Conservation (phyloP, 2,797 vertebrate species). For the Basileuterus tristriatus region DNA sequence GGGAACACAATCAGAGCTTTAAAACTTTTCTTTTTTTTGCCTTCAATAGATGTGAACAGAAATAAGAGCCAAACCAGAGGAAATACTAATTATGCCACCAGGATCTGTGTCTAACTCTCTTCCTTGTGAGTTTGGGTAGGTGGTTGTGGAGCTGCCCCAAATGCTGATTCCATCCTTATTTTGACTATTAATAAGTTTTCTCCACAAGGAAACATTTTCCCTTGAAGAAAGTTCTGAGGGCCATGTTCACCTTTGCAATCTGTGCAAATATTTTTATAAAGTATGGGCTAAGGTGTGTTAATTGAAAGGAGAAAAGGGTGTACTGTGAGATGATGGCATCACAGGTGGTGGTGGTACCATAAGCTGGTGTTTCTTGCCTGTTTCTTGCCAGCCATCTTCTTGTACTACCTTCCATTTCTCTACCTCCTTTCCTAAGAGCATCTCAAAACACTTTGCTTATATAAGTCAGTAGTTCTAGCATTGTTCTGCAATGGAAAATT, state of each 20-base stretch:
- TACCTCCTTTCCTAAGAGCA: not conserved
- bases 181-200: constrained; percentile 1
- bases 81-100: constrained; percentile 35
- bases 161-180: not conserved
- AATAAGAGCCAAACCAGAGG: not conserved
- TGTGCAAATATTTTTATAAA: not conserved
- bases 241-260: not conserved
- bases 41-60: not conserved
- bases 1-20: not conserved
- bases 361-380: not conserved
- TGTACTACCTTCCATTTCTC: not conserved
- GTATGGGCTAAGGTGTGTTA: not conserved
- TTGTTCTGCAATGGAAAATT: not conserved
- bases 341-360: not conserved
- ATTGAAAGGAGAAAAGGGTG: not conserved
- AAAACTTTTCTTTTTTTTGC: not conserved
- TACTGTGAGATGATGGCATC: not conserved
- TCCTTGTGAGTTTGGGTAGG: not conserved
- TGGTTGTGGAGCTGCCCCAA: constrained; percentile 40
- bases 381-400: not conserved
- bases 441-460: not conserved
- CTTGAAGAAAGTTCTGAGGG: not conserved
- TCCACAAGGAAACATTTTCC: not conserved
- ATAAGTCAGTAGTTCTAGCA: not conserved
- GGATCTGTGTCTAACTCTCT: not conserved